Conservation (phyloP, 2,113 vertebrate genomes). For the Ctenomys sociabilis region DNA sequence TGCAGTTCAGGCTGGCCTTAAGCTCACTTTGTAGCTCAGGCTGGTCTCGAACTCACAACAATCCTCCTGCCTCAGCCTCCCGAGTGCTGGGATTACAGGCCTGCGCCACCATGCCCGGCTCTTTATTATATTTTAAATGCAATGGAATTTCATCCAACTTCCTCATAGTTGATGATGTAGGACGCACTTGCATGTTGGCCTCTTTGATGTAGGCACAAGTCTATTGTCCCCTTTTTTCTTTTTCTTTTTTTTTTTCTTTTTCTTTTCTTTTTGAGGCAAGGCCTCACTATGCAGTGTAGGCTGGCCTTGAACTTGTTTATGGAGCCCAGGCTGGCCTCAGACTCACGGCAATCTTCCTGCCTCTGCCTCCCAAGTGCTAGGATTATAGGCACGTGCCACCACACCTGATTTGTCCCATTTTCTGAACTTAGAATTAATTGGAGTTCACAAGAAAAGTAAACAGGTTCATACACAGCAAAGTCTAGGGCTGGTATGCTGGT, state of each 20-base stretch:
- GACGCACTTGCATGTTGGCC: background rate
- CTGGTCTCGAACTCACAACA: no score
- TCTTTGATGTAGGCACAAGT: background rate
- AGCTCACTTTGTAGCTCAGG: no score
- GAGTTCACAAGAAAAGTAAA: slow-evolving; percentile 38
- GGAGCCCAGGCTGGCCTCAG: background rate
- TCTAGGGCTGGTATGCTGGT: background rate
- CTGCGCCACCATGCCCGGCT: no score
- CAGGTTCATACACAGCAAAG: background rate
- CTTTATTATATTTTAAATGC: background rate
- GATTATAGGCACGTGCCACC: background rate
- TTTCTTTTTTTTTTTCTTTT: background rate
- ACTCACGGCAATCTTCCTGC: background rate
- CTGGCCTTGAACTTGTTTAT: background rate
- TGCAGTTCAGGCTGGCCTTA: no score
- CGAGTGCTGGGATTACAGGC: no score
- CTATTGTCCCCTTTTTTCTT: background rate
- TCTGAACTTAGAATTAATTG: slow-evolving; percentile 11
- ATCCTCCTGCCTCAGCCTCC: no score
- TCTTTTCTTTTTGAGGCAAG: background rate
- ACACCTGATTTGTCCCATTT: background rate
- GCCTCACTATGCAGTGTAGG: background rate
- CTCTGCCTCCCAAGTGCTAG: background rate
- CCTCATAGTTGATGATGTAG: background rate
- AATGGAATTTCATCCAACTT: slow-evolving; percentile 27